Evolutionary conservation across 2,797 vertebrate genomes (phyloP).

Genomic region (Denticeps clupeoides): DNA sequence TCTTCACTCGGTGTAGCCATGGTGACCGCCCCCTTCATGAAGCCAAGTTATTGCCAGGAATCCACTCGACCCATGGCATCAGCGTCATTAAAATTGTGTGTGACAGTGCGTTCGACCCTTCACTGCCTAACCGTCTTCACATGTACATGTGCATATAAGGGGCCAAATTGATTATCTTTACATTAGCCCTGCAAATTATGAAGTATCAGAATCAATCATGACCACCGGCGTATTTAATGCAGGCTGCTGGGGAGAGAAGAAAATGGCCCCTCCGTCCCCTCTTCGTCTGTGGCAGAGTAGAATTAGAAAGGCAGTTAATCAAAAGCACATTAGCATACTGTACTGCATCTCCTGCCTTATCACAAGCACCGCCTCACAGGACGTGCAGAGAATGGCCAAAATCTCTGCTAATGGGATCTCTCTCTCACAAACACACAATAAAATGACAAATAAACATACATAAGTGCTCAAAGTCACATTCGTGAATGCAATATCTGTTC

Average conservation of each 20-base stretch:
- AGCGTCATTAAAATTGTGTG: background rate
- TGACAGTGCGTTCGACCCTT: background rate
- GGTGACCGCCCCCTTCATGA: too few species aligned
- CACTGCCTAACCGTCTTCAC: constrained; percentile 8
- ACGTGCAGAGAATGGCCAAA: constrained; percentile 39
- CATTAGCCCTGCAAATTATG: constrained; percentile 38
- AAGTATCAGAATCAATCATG: constrained; percentile 46
- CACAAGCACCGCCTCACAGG: constrained; percentile 1
- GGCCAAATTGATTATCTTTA: constrained; percentile 45
- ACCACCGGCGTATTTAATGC: constrained; percentile 24
- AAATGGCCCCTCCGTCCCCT: background rate
- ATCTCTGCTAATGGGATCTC: constrained; percentile 14
- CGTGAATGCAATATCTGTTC: too few species aligned
- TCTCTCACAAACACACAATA: background rate
- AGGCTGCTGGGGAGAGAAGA: background rate
- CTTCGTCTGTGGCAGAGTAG: constrained; percentile 41
- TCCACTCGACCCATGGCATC: background rate
- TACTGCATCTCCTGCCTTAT: constrained; percentile 32
- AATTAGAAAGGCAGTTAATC: constrained; percentile 63
- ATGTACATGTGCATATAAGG: constrained; percentile 6
- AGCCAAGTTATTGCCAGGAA: too few species aligned
- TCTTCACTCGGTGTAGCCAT: too few species aligned
- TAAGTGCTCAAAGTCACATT: background rate
- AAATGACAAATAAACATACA: background rate
- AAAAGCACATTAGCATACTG: constrained; percentile 58